These are phyloP conservation scores for Channa maculata DNA, from an alignment of 2,113 vertebrate species.

Conservation along the genomic window DNA sequence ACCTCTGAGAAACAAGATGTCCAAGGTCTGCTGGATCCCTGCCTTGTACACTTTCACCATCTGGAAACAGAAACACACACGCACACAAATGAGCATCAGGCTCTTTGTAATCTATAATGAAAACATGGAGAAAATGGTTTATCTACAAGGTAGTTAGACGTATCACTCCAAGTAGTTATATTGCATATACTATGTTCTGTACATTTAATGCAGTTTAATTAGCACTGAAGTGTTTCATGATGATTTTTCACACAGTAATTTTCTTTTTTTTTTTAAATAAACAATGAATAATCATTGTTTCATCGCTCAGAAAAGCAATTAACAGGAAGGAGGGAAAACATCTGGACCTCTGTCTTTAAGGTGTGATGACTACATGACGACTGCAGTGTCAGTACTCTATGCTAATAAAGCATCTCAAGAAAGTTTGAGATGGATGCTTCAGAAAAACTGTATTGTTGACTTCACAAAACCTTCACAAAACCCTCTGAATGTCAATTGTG, in stretches of 20 bases:
- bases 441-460: background rate
- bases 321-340: background rate
- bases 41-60: slow-evolving; percentile 90
- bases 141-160: background rate
- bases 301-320: background rate
- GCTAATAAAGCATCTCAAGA: background rate
- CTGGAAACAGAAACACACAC: slow-evolving; percentile 70
- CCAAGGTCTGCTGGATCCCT: slow-evolving; percentile 93
- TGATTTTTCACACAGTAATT: no score
- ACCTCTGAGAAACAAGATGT: slow-evolving; percentile 91
- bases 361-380: background rate
- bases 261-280: background rate
- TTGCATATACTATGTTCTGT: background rate
- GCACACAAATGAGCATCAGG: background rate
- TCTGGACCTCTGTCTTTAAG: slow-evolving; percentile 9
- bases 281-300: background rate
- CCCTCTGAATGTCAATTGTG: background rate
- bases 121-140: background rate
- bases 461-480: background rate
- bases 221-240: background rate
- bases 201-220: background rate
- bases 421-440: background rate
- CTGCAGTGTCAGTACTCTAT: background rate
- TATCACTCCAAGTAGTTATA: background rate
- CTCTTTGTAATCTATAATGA: background rate